Evolutionary conservation across 2,888 invertebrate genomes (phyloP).

Genomic region (Cloeon dipterum): DNA sequence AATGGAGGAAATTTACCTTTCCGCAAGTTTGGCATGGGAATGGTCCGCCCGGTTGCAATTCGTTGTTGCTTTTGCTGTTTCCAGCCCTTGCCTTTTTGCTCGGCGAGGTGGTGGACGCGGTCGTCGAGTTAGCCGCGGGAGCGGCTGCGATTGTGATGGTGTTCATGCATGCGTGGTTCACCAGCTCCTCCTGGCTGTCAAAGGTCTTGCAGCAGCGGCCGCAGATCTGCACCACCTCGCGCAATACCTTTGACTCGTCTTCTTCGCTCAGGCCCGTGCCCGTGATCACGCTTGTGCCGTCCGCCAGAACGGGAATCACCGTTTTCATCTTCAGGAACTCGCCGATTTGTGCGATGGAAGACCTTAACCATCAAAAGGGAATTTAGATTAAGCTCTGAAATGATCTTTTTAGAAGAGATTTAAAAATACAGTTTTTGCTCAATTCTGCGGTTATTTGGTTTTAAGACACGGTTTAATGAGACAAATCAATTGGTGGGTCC

Average conservation of each 20-base stretch:
- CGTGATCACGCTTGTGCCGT: conserved; percentile 1
- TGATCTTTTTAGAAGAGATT: too few species aligned
- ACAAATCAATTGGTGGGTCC: too few species aligned
- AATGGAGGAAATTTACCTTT: too few species aligned
- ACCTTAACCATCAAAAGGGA: too few species aligned
- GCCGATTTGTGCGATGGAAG: conserved; percentile 12
- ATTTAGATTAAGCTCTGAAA: too few species aligned
- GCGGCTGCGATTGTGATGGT: too few species aligned
- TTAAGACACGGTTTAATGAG: too few species aligned
- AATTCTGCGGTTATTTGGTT: too few species aligned
- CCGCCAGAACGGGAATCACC: conserved; percentile 5
- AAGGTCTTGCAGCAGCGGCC: conserved; percentile 19
- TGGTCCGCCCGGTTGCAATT: conserved; percentile 1
- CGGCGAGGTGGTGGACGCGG: neutral
- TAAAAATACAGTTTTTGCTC: too few species aligned
- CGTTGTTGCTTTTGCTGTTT: conserved; percentile 11
- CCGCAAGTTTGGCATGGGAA: conserved; percentile 30
- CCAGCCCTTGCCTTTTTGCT: neutral
- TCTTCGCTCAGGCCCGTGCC: conserved; percentile 2
- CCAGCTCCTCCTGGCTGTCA: conserved; percentile 13
- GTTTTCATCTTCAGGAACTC: conserved; percentile 13
- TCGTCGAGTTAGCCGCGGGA: too few species aligned
- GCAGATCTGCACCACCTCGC: conserved; percentile 10
- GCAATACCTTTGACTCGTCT: neutral
- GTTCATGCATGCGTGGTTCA: conserved; percentile 14